Base-by-base conservation (phyloP, 2,888 invertebrate genomes). In the Synanthedon vespiformis region DNA sequence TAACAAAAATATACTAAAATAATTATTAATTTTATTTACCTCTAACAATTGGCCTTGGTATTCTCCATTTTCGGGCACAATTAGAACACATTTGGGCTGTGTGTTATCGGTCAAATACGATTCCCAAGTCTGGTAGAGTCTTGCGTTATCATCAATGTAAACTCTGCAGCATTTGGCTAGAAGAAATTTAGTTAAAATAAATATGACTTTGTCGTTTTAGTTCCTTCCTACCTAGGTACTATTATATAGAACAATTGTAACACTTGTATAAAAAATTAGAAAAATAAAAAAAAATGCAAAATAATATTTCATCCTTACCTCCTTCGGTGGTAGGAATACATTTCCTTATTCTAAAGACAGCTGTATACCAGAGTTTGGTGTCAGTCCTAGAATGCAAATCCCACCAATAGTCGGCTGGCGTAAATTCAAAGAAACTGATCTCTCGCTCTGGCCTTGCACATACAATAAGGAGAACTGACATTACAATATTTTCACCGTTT, bases 41-140 rank as follows among this genome's bases (percentile, higher is more conserved):
- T 80, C 75, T 52, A 74, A 59, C 53, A 82, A 63, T 40, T 70
- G 65, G 49, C 82, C 84, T 52, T 66, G 65, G 55, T 88, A 88
- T 63, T 80, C 80, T 49, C 90, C 90, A 68, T 88, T 72, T 59
- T 82, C 74, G 2, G 90, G 90, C 27, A 88, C 80, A 59, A 89
- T 77, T 55, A 90, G 80, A 16, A 88, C 83, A 72, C 89, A 89
- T 69, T 89, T 77, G 2, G 87, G 80, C 22, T 88, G 68, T 50
- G 88, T 89, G 63, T 90, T 90, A 49, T 84, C 69, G 12, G 64
- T 67, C 53, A 90, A 66, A 67, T 88, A 90, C 1, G 84, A 77
- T n/a, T 77, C 61, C 90, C 90, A 90, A 51, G 74, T 72, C 6
- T 83, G 70, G 57, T 90, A 90, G 1, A 89, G 86, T 55, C 90